Evolutionary conservation across 2,113 vertebrate genomes (phyloP), one percentile per base, ranked within the genome.

Genomic region (Crocuta crocuta): DNA sequence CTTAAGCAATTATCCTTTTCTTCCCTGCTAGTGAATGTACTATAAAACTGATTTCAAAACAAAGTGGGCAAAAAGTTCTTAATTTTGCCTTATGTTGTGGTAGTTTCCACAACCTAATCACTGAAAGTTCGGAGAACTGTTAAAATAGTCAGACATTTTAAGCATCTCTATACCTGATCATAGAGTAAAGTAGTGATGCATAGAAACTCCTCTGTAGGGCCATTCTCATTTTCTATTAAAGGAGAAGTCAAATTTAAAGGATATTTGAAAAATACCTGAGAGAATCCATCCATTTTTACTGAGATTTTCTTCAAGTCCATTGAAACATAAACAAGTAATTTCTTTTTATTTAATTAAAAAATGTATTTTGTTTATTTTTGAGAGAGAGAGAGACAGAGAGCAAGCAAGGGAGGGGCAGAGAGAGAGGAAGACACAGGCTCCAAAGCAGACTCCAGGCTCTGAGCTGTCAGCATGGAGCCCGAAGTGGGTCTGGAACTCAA

Each of bases 41-140:
- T 95, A 16, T 50, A 96, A 65, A 55, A 76, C 24, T 53, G n/a
- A 89, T 81, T 93, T 79, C 65, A 58, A 89, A 95, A 82, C 7
- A 71, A 76, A 73, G 31, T 50, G 23, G 76, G 10, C 12, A 28
- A 65, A 95, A 83, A 33, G 39, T 91, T 84, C 23, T 92, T 91
- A 73, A 94, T 24, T 92, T 91, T 85, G 28, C 2, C 83, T 66
- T 28, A 83, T 10, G 61, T 24, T 66, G 24, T 21, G 89, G 8
- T 43, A 61, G 53, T 79, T 76, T 83, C 82, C 93, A 61, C 45
- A 76, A 63, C 50, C 7, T 89, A 84, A 31, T 84, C 65, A 85
- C 9, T 73, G 26, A 61, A 78, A 94, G 19, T 39, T 8, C 1
- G 0, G 17, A 43, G 78, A 88, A 10, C 15, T 94, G 28, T 76